Evolutionary conservation across 2,888 invertebrate genomes (phyloP).

Genomic region (Rhingia campestris): DNA sequence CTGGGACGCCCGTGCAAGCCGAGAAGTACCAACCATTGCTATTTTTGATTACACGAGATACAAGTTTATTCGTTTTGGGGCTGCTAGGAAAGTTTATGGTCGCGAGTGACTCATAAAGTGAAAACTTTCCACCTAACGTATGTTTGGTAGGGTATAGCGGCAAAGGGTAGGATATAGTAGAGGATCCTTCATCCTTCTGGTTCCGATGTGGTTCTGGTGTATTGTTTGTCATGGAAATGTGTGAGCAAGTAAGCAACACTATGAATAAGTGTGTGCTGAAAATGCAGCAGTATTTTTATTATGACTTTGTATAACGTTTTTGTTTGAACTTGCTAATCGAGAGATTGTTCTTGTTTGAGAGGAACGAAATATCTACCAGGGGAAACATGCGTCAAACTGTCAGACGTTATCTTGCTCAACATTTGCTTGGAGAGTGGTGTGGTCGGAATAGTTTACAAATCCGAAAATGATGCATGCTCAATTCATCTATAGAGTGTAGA

Average conservation of each 20-base stretch:
- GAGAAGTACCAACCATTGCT: conserved; percentile 64
- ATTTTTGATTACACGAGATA: conserved; percentile 74
- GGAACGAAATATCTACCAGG: conserved; percentile 34
- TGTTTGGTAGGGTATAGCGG: conserved; percentile 34
- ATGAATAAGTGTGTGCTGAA: conserved; percentile 19
- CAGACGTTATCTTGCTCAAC: too few relatives aligned
- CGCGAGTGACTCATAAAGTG: conserved; percentile 74
- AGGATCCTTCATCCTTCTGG: neutral
- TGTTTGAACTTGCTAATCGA: conserved; percentile 35
- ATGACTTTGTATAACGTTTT: conserved; percentile 49
- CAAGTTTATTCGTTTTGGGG: conserved; percentile 74
- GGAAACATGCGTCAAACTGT: conserved; percentile 19
- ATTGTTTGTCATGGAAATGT: conserved; percentile 45
- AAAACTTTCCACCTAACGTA: conserved; percentile 67
- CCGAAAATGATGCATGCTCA: too few relatives aligned
- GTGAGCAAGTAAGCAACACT: conserved; percentile 24
- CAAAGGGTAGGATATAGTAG: neutral
- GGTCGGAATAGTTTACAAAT: too few relatives aligned
- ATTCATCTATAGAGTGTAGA: too few relatives aligned
- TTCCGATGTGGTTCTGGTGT: conserved; percentile 19
- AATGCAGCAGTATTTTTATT: conserved; percentile 49
- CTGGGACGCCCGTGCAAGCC: conserved; percentile 38
- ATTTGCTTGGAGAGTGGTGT: too few relatives aligned
- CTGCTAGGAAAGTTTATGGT: conserved; percentile 71
- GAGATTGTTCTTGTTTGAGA: conserved; percentile 20